These are phyloP conservation scores for Pluvianellus socialis DNA, from an alignment of 2,113 vertebrate species.

Conservation along the genomic window DNA sequence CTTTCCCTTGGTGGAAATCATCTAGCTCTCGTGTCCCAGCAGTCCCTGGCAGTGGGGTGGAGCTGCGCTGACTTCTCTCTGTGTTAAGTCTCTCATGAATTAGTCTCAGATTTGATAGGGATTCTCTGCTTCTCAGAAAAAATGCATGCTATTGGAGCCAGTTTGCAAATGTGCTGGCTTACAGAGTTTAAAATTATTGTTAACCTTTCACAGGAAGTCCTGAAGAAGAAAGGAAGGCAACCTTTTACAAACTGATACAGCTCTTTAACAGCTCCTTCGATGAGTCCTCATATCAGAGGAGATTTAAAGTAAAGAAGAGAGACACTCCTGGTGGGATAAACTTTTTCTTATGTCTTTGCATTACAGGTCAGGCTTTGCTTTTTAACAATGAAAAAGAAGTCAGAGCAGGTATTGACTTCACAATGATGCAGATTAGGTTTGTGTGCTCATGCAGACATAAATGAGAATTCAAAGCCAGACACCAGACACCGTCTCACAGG, in stretches of 20 bases:
- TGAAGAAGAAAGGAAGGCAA: background rate
- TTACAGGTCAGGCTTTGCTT: slow-evolving; percentile 12
- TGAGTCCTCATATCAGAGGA: background rate
- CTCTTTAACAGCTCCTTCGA: background rate
- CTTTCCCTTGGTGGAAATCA: slow-evolving; percentile 29
- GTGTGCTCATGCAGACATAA: slow-evolving; percentile 52
- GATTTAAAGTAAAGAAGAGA: background rate
- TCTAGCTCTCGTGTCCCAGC: background rate
- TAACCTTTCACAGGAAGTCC: background rate
- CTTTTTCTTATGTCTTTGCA: slow-evolving; percentile 27
- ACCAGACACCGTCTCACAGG: slow-evolving; percentile 30
- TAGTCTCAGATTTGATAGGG: background rate
- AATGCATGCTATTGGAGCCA: background rate
- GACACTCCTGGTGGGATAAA: slow-evolving; percentile 18
- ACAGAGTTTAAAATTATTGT: background rate
- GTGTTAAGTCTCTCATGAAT: background rate
- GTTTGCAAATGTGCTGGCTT: slow-evolving; percentile 1
- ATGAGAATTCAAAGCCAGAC: slow-evolving; percentile 60
- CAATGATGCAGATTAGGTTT: slow-evolving; percentile 52
- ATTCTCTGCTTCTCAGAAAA: slow-evolving; percentile 3
- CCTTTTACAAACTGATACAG: background rate
- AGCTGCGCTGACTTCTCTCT: background rate
- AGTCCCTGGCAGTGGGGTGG: background rate
- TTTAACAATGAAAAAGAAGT: slow-evolving; percentile 37
- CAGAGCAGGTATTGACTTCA: slow-evolving; percentile 29